Percentiles rank a stretch among this genome's conserved stretches.
Conservation (phyloP, 2,888 invertebrate genomes). For the Chironomus riparius region DNA sequence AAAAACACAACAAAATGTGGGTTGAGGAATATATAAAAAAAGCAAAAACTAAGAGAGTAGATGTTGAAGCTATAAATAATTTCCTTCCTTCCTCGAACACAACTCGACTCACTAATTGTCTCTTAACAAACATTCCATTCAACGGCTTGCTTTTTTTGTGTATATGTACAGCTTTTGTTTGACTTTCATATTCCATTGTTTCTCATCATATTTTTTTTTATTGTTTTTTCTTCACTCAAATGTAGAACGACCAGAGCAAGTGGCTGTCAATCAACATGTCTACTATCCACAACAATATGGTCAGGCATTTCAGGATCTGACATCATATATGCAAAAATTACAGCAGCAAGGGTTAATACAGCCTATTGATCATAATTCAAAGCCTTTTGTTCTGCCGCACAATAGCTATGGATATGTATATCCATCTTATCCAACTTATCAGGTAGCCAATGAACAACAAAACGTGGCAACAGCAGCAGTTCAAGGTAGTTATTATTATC, state of each 20-base stretch:
- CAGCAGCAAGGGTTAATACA: background rate
- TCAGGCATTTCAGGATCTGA: background rate
- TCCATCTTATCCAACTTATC: background rate
- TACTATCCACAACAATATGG: slow-evolving; percentile 9
- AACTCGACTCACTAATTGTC: no score
- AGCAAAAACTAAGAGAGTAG: no score
- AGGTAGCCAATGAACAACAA: background rate
- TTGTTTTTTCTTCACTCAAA: background rate
- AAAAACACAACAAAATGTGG: no score
- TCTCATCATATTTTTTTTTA: background rate
- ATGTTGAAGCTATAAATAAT: no score
- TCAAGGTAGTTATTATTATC: background rate
- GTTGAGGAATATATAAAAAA: no score
- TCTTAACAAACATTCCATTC: no score
- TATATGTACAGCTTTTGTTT: background rate
- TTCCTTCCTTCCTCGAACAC: no score
- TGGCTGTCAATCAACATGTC: slow-evolving; percentile 8
- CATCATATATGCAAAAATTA: slow-evolving; percentile 1
- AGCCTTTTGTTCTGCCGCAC: slow-evolving; percentile 2
- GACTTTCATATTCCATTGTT: background rate
- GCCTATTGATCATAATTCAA: no score
- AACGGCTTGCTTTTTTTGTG: no score
- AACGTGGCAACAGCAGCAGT: background rate
- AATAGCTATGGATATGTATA: background rate
- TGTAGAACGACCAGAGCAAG: background rate